A percentile compares a stretch with the other conserved stretches of the same genome.
phyloP scores from a whole-genome alignment of 2,888 invertebrate species.

The Agriopis leucophaearia region DNA sequence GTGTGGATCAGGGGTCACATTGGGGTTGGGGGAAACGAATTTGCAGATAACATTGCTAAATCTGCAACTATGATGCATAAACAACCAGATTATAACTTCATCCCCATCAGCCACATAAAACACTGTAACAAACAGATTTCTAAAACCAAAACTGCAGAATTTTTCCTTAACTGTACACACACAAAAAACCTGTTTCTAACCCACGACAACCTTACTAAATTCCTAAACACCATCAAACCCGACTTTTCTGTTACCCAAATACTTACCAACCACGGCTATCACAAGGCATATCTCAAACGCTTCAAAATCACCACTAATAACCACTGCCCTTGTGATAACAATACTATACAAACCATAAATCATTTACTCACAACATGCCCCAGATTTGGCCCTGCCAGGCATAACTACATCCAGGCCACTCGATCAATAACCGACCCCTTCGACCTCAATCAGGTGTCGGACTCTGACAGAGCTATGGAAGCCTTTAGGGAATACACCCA shows the following conservation, averaged over 20 bases:
- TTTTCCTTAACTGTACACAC: background rate
- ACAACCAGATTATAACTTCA: background rate
- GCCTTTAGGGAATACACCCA: too few species aligned
- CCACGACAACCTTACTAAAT: background rate
- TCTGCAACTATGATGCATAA: background rate
- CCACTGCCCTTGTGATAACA: background rate
- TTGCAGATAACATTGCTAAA: slow-evolving; percentile 37
- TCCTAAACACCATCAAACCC: background rate
- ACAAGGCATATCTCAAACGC: slow-evolving; percentile 8
- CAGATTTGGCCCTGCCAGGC: background rate
- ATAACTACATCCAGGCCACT: too few species aligned
- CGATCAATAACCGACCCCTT: too few species aligned
- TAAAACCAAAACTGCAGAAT: background rate
- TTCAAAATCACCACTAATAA: slow-evolving; percentile 6
- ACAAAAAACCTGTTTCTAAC: too few species aligned
- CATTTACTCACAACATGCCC: background rate
- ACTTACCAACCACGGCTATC: too few species aligned
- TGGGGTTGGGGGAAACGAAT: slow-evolving; percentile 32
- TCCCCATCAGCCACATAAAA: slow-evolving; percentile 9
- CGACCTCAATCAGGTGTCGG: too few species aligned
- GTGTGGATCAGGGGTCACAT: slow-evolving; percentile 40
- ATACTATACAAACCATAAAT: background rate
- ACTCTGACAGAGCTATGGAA: too few species aligned
- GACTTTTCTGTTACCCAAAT: background rate
- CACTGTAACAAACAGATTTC: background rate